Conservation (phyloP, 2,888 invertebrate species). For the Cerceris ruficornis region DNA sequence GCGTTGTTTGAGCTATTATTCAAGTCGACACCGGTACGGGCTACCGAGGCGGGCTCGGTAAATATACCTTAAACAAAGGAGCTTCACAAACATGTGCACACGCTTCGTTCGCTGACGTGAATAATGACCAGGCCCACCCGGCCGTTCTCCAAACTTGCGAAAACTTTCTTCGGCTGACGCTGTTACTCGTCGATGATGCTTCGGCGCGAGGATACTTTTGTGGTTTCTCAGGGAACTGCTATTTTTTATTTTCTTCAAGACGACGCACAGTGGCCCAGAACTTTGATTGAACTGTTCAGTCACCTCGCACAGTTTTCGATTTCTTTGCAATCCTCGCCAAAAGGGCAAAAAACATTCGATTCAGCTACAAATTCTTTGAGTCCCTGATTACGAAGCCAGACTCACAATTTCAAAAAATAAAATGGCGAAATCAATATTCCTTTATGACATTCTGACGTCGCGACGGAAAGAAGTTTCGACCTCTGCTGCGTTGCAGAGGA, state of each 20-base stretch:
- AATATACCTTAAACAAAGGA: constrained; percentile 54
- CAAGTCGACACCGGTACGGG: constrained; percentile 29
- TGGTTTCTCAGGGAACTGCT: background rate
- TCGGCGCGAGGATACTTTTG: background rate
- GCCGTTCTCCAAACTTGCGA: background rate
- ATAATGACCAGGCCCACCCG: constrained; percentile 1
- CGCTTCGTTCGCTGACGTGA: constrained; percentile 14
- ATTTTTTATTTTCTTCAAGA: background rate
- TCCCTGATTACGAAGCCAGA: too few species aligned
- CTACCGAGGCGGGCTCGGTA: constrained; percentile 25
- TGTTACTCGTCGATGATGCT: background rate
- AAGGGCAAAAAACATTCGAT: too few species aligned
- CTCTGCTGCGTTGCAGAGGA: too few species aligned
- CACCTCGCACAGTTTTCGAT: too few species aligned
- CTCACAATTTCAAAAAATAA: too few species aligned
- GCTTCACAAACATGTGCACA: constrained; percentile 43
- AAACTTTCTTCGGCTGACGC: background rate
- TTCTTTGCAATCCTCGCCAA: too few species aligned
- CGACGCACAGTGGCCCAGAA: background rate
- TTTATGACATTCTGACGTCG: too few species aligned
- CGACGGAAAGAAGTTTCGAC: too few species aligned
- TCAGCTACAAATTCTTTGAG: too few species aligned
- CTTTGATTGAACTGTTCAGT: too few species aligned
- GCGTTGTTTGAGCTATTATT: constrained; percentile 60
- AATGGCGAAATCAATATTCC: too few species aligned